Percentiles rank a stretch among this genome's conserved stretches.
Conservation (phyloP, 2,888 invertebrate species). For the Scrobipalpa atriplicella region DNA sequence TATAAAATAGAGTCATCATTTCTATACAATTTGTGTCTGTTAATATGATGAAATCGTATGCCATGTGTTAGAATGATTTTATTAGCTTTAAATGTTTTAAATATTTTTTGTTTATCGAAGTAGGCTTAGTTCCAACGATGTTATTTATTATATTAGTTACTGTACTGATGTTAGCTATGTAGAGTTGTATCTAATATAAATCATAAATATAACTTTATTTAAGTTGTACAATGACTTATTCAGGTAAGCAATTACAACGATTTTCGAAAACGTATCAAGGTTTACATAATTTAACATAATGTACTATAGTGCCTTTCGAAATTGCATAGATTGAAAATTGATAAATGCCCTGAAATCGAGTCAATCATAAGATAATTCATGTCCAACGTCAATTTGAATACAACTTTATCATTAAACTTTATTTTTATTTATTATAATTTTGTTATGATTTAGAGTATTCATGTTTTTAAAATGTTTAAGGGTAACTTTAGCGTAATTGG, state of each 20-base stretch:
- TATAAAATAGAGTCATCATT: no score
- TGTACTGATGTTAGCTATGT: constrained; percentile 23
- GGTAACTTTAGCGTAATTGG: not conserved
- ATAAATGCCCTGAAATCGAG: not conserved
- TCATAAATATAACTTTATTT: constrained; percentile 23
- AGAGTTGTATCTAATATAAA: constrained; percentile 8
- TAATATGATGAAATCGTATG: not conserved
- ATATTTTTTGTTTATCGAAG: not conserved
- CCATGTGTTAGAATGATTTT: not conserved
- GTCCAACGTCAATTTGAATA: constrained; percentile 1
- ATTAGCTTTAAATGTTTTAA: not conserved
- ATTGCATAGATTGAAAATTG: constrained; percentile 45
- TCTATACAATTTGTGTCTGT: no score
- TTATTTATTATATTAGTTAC: no score
- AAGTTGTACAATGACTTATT: not conserved
- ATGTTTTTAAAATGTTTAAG: not conserved
- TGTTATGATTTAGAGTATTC: not conserved
- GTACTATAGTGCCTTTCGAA: constrained; percentile 69
- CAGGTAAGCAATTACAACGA: constrained; percentile 51
- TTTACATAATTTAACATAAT: constrained; percentile 47
- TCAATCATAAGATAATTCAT: not conserved
- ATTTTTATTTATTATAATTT: not conserved
- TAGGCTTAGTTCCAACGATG: constrained; percentile 26
- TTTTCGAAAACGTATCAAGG: constrained; percentile 54
- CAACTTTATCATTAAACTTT: not conserved